Percentiles rank a stretch among this genome's conserved stretches.
Evolutionary conservation across 2,113 vertebrate species (phyloP).

Genomic region (Mormyrus iriodes): DNA sequence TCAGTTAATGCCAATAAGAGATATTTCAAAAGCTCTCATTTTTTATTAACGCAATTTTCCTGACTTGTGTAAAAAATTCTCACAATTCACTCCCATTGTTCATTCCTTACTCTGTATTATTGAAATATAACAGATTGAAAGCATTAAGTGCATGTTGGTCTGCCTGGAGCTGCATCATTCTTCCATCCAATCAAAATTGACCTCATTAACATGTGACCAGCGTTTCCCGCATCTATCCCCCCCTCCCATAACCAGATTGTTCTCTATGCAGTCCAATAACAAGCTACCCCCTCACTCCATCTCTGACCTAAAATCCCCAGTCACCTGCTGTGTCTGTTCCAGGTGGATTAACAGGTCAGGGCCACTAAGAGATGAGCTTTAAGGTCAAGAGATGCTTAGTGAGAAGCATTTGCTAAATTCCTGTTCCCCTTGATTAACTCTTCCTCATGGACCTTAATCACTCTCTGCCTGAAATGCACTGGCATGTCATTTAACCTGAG

Average conservation of each 20-base stretch:
- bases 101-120: too few relatives aligned
- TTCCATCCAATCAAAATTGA: background rate
- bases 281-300: background rate
- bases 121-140: background rate
- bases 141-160: background rate
- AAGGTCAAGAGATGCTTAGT: slow-evolving; percentile 13
- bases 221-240: too few relatives aligned
- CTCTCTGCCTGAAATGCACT: background rate
- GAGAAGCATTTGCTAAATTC: background rate
- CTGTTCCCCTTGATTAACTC: background rate
- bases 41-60: background rate
- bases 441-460: background rate
- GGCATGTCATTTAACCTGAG: background rate
- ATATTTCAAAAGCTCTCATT: background rate
- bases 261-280: background rate
- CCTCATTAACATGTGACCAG: background rate
- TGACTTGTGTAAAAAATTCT: background rate
- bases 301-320: background rate
- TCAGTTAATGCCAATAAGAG: background rate
- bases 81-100: too few relatives aligned
- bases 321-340: background rate
- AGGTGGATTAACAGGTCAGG: background rate
- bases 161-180: background rate
- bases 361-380: background rate
- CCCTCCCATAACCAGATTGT: background rate